These are phyloP conservation scores for Drosophila barbarae DNA, from an alignment of 2,888 invertebrate genomes.

Conservation along the genomic window DNA sequence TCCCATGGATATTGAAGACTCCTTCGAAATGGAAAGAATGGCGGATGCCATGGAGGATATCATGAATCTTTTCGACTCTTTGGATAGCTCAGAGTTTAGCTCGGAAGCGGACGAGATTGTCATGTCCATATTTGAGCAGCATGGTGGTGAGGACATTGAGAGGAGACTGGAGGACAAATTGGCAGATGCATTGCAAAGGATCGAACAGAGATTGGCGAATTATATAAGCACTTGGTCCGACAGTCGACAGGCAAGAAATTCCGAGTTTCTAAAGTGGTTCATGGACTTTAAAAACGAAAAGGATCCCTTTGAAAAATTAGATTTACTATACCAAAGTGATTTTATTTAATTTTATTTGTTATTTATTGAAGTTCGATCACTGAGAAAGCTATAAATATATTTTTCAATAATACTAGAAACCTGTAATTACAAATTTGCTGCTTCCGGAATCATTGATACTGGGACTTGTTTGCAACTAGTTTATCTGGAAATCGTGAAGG, in stretches of 20 bases:
- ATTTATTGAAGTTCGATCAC: not conserved
- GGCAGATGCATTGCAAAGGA: not conserved
- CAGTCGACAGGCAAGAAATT: slow-evolving; percentile 4
- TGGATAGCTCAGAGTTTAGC: not conserved
- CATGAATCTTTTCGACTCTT: not conserved
- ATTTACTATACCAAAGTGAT: slow-evolving; percentile 17
- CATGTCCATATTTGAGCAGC: not conserved
- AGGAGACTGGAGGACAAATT: not conserved
- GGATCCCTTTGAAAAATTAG: slow-evolving; percentile 42
- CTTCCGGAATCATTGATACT: slow-evolving; percentile 1
- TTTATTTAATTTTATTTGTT: not conserved
- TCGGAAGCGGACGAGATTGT: slow-evolving; percentile 24
- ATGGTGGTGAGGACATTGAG: slow-evolving; percentile 29
- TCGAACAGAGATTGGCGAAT: slow-evolving; percentile 16
- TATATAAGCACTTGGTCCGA: slow-evolving; percentile 31
- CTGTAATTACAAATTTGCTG: not conserved
- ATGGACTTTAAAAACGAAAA: slow-evolving; percentile 30
- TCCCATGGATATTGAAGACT: slow-evolving; percentile 5
- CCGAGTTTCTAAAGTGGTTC: slow-evolving; percentile 27
- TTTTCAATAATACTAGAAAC: not conserved
- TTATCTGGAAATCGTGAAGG: slow-evolving; percentile 3
- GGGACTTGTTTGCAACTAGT: slow-evolving; percentile 8
- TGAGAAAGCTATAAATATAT: not conserved
- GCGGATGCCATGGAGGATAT: not conserved
- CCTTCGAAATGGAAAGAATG: slow-evolving; percentile 2